phyloP scores from a whole-genome alignment of 37 sponge, comb jelly and placozoan genomes.

The Spongia lamella region DNA sequence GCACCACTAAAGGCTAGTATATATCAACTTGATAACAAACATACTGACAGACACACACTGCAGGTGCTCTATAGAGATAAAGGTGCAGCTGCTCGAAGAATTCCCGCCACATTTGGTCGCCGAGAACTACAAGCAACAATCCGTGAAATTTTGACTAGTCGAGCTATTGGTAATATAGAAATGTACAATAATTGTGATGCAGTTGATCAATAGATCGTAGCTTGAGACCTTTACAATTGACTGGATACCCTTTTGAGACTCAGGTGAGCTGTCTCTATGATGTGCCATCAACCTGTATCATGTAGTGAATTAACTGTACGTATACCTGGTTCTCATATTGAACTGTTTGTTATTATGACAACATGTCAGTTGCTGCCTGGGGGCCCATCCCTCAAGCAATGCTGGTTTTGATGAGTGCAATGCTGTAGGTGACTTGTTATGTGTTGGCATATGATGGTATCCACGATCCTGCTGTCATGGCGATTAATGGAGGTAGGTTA shows the following conservation, averaged over 20 bases:
- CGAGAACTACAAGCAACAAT: slow-evolving; percentile 59
- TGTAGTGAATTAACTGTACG: too few relatives aligned
- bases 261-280: too few relatives aligned
- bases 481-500: slow-evolving; percentile 54
- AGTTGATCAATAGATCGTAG: slow-evolving; percentile 48
- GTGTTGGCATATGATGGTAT: slow-evolving; percentile 56
- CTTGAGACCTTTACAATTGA: slow-evolving; percentile 50
- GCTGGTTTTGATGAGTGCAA: neutral
- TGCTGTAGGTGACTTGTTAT: slow-evolving; percentile 59
- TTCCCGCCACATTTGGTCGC: slow-evolving; percentile 61
- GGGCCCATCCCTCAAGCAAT: neutral
- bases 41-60: neutral
- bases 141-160: slow-evolving; percentile 54
- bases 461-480: slow-evolving; percentile 58
- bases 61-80: slow-evolving; percentile 82
- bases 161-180: slow-evolving; percentile 54
- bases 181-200: too few relatives aligned
- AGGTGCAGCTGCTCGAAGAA: slow-evolving; percentile 59
- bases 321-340: too few relatives aligned
- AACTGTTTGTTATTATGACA: too few relatives aligned
- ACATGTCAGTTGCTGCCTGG: too few relatives aligned
- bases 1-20: neutral
- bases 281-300: too few relatives aligned
- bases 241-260: slow-evolving; percentile 64
- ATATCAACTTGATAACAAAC: too few relatives aligned